These are phyloP conservation scores for Ifrita kowaldi DNA, from an alignment of 2,113 vertebrate species.

Conservation along the genomic window DNA sequence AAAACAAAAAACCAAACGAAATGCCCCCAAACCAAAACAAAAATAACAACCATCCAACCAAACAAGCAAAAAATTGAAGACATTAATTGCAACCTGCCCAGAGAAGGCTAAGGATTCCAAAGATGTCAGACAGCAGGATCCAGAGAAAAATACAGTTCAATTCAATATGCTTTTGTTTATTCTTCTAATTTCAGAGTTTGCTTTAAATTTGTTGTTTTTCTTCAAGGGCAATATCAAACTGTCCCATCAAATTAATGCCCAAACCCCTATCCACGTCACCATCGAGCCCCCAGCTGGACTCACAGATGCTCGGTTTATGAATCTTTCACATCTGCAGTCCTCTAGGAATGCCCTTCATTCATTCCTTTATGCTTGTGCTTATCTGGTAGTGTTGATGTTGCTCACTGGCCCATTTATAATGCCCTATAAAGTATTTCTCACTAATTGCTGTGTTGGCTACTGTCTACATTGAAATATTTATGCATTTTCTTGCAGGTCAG, in stretches of 20 bases:
- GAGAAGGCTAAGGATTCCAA: background rate
- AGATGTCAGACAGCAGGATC: background rate
- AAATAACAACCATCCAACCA: background rate
- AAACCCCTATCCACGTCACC: background rate
- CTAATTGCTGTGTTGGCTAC: background rate
- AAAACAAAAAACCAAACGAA: background rate
- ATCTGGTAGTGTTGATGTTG: background rate
- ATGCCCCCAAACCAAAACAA: background rate
- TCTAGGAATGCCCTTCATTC: conserved; percentile 34
- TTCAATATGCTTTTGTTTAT: background rate
- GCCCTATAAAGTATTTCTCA: background rate
- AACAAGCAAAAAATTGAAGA: background rate
- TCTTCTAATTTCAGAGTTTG: background rate
- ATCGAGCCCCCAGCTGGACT: background rate
- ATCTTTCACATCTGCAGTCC: conserved; percentile 38
- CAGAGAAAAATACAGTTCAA: background rate
- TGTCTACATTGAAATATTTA: conserved; percentile 17
- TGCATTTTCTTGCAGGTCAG: conserved; percentile 31
- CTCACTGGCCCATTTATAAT: conserved; percentile 7
- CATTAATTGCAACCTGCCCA: background rate
- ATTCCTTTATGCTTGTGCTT: background rate
- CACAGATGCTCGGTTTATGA: conserved; percentile 20
- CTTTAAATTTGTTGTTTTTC: background rate
- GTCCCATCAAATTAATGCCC: conserved; percentile 25
- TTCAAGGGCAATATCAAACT: background rate